These are phyloP conservation scores for Auanema freiburgensis DNA, from an alignment of 2,888 invertebrate genomes.

Conservation along the genomic window DNA sequence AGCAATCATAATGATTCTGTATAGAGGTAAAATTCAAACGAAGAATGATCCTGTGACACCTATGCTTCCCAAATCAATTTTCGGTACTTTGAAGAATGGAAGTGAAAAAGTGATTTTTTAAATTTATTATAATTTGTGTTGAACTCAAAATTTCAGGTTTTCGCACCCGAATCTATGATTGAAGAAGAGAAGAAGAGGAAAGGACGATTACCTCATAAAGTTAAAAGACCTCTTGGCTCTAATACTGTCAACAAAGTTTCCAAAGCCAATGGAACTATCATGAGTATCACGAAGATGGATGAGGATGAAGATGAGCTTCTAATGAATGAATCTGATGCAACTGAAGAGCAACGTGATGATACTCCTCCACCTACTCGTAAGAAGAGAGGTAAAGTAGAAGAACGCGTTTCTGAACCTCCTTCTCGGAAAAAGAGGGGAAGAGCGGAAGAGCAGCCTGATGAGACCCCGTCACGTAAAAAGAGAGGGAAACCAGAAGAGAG, in stretches of 20 bases:
- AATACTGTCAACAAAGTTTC: slow-evolving; percentile 5
- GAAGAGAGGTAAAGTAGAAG: too few species aligned
- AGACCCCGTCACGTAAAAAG: too few species aligned
- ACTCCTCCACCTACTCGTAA: too few species aligned
- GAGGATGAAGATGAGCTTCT: background rate
- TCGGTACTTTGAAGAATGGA: background rate
- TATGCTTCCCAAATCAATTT: slow-evolving; percentile 6
- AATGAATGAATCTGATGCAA: too few species aligned
- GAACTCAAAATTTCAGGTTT: too few species aligned
- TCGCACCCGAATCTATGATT: slow-evolving; percentile 31
- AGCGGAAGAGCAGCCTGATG: too few species aligned
- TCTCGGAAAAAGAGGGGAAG: too few species aligned
- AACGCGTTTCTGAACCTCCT: too few species aligned
- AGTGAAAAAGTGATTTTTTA: slow-evolving; percentile 11
- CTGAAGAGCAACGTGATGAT: too few species aligned
- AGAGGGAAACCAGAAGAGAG: too few species aligned
- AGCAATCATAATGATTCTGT: slow-evolving; percentile 32
- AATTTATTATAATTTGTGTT: background rate
- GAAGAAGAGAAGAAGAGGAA: slow-evolving; percentile 31
- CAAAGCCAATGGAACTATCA: slow-evolving; percentile 7
- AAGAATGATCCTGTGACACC: slow-evolving; percentile 16
- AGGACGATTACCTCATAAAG: slow-evolving; percentile 21
- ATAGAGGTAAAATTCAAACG: slow-evolving; percentile 33
- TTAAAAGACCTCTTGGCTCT: background rate
- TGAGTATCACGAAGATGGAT: slow-evolving; percentile 11